These are phyloP conservation scores for Cryptomyrus ogoouensis DNA, from an alignment of 2,113 vertebrate genomes.

Conservation along the genomic window DNA sequence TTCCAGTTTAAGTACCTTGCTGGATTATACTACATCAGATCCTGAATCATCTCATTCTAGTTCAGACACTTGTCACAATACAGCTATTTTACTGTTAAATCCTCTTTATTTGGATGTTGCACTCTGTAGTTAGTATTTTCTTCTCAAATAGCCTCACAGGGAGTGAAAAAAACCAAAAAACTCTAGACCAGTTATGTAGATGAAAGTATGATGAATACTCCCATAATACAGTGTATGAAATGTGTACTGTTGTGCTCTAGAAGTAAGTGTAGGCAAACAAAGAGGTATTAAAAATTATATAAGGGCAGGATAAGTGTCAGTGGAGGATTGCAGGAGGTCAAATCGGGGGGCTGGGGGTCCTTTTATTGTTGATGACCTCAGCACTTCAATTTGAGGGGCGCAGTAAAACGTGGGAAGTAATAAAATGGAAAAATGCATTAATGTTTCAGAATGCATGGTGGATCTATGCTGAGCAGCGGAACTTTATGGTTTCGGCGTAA, in stretches of 20 bases:
- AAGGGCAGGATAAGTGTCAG: background rate
- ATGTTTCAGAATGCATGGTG: background rate
- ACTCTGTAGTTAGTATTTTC: background rate
- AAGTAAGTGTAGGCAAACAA: background rate
- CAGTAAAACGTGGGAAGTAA: conserved; percentile 1
- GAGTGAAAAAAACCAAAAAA: background rate
- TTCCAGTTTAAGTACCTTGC: background rate
- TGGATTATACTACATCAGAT: background rate
- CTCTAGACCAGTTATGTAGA: background rate
- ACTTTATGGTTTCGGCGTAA: background rate
- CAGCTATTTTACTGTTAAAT: background rate
- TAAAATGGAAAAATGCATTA: background rate
- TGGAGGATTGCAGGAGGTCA: background rate
- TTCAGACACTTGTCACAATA: background rate
- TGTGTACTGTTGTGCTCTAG: background rate
- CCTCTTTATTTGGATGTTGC: background rate
- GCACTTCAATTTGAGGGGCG: background rate
- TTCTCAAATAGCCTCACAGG: background rate
- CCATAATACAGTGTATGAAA: background rate
- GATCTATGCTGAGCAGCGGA: background rate
- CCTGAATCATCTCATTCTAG: background rate
- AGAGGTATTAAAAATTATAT: background rate
- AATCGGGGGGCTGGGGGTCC: background rate
- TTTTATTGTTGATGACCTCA: conserved; percentile 3
- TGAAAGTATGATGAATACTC: background rate